Conservation (phyloP, 2,888 invertebrate genomes). For the Dynastes maya region DNA sequence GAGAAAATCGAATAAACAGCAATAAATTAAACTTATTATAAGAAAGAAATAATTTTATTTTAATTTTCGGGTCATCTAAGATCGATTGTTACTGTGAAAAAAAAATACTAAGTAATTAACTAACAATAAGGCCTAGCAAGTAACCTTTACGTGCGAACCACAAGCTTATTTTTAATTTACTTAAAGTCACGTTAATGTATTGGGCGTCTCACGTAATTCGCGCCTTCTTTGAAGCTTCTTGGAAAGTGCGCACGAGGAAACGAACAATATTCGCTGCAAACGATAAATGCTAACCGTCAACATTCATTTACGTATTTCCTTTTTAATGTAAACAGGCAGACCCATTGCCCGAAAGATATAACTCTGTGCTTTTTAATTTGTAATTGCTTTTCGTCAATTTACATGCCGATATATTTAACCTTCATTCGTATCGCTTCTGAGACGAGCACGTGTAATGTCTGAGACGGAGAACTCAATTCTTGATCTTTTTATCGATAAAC, state of each 20-base stretch:
- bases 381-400: slow-evolving; percentile 40
- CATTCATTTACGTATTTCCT: slow-evolving; percentile 34
- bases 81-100: no score
- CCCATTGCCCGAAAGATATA: slow-evolving; percentile 29
- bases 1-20: no score
- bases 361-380: slow-evolving; percentile 33
- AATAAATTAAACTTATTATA: no score
- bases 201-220: neutral
- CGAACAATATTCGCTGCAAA: neutral
- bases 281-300: slow-evolving; percentile 14
- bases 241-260: neutral
- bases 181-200: no score
- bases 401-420: slow-evolving; percentile 24
- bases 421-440: neutral
- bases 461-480: neutral
- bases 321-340: slow-evolving; percentile 39
- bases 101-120: no score
- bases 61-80: no score
- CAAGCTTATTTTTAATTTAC: no score
- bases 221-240: neutral
- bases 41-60: no score
- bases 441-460: slow-evolving; percentile 8
- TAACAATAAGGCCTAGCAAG: no score
- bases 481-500: neutral
- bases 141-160: no score